Base-by-base conservation (phyloP, 92 coral and sea anemone genomes). In the Parazoanthus atlanticus region DNA sequence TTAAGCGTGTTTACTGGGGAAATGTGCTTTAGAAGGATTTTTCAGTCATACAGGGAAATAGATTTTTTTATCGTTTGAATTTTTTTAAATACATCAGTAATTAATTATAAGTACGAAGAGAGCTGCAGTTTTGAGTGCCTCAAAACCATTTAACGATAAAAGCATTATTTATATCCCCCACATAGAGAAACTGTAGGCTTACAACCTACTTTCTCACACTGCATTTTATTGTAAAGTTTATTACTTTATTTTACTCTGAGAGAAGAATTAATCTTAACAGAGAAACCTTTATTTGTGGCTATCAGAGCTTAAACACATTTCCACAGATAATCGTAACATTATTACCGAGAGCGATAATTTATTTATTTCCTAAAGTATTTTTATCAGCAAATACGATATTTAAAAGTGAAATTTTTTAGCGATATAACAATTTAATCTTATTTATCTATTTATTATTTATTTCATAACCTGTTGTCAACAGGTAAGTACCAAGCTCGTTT, bases 381-480 rank as follows among this genome's bases (percentile, higher is more conserved):
- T 81, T 82, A 82, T 82, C 86, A 16, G 21, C 16, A 61, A 34
- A 82, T n/a, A 82, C 26, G 58, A 23, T 82, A 33, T 34, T 80
- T 80, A 80, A 52, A 21, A 52, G 41, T 61, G 41, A 54, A 79
- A 30, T 29, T 61, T 58, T 81, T 81, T 78, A 41, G 82, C 66
- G 4, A 47, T 26, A 43, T 78, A 78, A 47, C 31, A 29, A 47
- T 43, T 29, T 78, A 11, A 33, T 82, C 25, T 66, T 33, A 82
- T 34, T 65, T 64, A 65, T 58, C 19, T 9, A 16, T 46, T 43
- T 56, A 1, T 81, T 58, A 23, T 81, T 61, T 61, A 61, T 79
- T 46, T 16, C 79, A 3, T 75, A 17, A 75, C 23, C 46, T 33
- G 25, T 33, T 75, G n/a, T 80, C 70, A 17, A 75, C 46, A 11